These are phyloP conservation scores for Bradypodion pumilum DNA, from an alignment of 2,797 vertebrate genomes.

Conservation along the genomic window DNA sequence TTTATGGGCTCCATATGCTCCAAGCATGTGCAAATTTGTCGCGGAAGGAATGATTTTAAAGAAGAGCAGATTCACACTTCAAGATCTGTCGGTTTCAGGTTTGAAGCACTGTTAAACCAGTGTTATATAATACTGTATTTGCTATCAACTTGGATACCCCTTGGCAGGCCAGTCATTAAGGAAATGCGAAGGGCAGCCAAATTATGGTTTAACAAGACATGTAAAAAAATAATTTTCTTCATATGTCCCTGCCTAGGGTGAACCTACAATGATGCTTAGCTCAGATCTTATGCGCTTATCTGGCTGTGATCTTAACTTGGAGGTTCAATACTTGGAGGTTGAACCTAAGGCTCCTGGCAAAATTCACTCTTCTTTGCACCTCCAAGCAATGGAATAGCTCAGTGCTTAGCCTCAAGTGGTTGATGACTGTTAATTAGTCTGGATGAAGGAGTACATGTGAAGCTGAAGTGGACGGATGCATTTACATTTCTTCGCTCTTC, in stretches of 20 bases:
- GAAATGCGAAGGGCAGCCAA: background rate
- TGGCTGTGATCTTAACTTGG: background rate
- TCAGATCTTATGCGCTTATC: slow-evolving; percentile 9
- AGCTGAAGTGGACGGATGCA: slow-evolving; percentile 63
- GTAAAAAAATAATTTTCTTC: background rate
- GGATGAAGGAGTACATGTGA: slow-evolving; percentile 35
- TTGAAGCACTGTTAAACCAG: background rate
- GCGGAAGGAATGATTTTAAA: background rate
- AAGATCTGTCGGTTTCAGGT: background rate
- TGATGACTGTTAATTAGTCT: slow-evolving; percentile 60
- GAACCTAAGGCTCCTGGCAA: background rate
- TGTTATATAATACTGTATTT: background rate
- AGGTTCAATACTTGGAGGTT: background rate
- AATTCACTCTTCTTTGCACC: background rate
- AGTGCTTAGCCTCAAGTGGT: slow-evolving; percentile 32
- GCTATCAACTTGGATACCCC: too few species aligned
- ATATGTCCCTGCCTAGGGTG: background rate
- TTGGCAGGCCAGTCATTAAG: background rate
- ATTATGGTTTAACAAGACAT: background rate
- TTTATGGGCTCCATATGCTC: too few species aligned
- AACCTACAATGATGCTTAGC: background rate
- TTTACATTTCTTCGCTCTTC: slow-evolving; percentile 43
- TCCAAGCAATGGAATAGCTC: slow-evolving; percentile 18
- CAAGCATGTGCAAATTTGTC: too few species aligned
- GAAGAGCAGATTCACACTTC: background rate